These are phyloP conservation scores for Paradisaea rubra DNA, from an alignment of 2,113 vertebrate genomes.

Conservation along the genomic window DNA sequence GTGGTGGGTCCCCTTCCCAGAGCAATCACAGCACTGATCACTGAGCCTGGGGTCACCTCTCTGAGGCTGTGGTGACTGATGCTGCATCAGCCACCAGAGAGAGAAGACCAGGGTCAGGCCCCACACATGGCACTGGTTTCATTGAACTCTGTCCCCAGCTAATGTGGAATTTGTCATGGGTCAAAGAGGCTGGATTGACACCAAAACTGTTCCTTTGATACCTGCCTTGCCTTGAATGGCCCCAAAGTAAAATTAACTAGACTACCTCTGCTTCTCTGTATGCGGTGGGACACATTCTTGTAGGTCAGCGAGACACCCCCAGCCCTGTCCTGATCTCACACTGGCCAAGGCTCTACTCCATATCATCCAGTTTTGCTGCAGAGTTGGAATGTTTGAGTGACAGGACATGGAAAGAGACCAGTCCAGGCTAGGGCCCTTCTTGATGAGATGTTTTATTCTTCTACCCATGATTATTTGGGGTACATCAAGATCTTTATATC, in stretches of 20 bases:
- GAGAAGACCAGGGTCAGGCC: neutral
- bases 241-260: neutral
- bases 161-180: neutral
- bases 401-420: neutral
- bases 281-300: fast-evolving
- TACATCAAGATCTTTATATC: slow-evolving; percentile 2
- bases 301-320: neutral
- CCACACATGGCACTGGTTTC: neutral
- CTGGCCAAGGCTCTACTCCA: neutral
- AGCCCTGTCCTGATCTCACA: neutral
- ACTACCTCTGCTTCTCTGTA: neutral
- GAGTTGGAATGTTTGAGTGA: neutral
- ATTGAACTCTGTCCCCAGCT: neutral
- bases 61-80: neutral
- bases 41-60: neutral
- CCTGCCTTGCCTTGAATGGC: neutral
- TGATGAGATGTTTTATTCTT: neutral
- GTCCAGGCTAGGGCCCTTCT: neutral
- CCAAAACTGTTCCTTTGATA: neutral
- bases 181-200: neutral
- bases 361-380: neutral
- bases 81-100: neutral
- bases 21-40: fast-evolving
- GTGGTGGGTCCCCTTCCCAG: neutral
- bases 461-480: neutral